Evolutionary conservation across 37 sponge, comb jelly and placozoan species (phyloP).

Genomic region (Cladorhizidae sp.): DNA sequence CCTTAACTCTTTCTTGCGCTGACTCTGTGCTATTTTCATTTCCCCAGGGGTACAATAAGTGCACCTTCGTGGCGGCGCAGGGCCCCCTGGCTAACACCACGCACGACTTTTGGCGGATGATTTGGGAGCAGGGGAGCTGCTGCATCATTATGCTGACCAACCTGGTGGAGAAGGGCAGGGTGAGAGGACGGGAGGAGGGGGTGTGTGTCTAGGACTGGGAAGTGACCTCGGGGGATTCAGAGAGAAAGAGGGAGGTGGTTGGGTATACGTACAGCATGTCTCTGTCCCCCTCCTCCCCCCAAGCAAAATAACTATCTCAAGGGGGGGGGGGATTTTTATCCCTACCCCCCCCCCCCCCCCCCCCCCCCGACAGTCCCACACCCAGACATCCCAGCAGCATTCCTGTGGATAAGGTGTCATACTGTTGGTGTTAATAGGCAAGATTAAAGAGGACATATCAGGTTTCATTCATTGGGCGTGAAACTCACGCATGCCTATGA

Average conservation of each 20-base stretch:
- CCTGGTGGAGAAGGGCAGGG: conserved; percentile 74
- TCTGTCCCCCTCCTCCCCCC: too few species aligned
- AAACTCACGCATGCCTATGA: too few species aligned
- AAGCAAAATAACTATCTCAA: too few species aligned
- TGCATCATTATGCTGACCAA: conserved; percentile 82
- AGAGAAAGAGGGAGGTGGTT: not conserved
- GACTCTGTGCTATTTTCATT: not conserved
- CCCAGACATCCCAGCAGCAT: too few species aligned
- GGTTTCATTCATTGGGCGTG: too few species aligned
- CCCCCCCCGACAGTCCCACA: too few species aligned
- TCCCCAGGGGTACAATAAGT: conserved; percentile 53
- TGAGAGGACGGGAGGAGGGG: conserved; percentile 21
- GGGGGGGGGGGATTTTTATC: too few species aligned
- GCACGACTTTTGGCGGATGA: conserved; percentile 84
- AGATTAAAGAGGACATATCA: too few species aligned
- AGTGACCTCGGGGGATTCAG: not conserved
- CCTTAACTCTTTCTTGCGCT: not conserved
- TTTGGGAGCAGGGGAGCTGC: conserved; percentile 69
- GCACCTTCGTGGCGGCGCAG: conserved; percentile 65
- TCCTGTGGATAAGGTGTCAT: too few species aligned
- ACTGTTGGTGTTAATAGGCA: too few species aligned
- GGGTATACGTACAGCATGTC: too few species aligned
- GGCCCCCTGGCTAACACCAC: conserved; percentile 71
- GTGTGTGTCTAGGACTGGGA: not conserved
- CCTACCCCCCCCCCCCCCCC: too few species aligned